Base-by-base conservation (phyloP, 1,140 invertebrate species). In the Diploscapter pachys region DNA sequence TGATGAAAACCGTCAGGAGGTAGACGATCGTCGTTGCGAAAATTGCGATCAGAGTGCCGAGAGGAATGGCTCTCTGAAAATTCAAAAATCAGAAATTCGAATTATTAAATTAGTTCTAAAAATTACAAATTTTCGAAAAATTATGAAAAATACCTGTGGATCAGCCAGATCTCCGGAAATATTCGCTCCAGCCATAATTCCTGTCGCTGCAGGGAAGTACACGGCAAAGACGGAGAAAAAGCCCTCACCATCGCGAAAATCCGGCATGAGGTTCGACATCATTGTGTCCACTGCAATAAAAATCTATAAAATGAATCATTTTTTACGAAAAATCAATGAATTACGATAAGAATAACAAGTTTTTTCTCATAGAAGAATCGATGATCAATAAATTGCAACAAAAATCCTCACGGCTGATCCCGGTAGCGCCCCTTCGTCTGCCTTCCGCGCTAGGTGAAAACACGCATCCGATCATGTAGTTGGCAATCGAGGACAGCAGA, bases 131-230 rank as follows among this genome's bases (percentile, higher is more conserved):
- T 31, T 31, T 31, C 31, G 31, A 31, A 31, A 31, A 31, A 31
- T n/a, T 59, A 31, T 1, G 2, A 59, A 31, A 49, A 87, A 83
- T 71, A 80, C 84, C 66, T 87, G 86, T 49, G 88, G 82, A 79
- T 89, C 92, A 88, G 94, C 95, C 0, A 97, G 87, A 88, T 98
- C 95, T 13, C 95, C 95, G 63, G 93, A 96, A 82, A 98, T 97
- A 85, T 98, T 91, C 6, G 93, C 93, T 51, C 93, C 93, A 11
- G 93, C 93, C 80, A 94, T 87, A 85, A 97, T 96, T 48, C 95
- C 95, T 51, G 95, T 98, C 8, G 94, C 94, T 0, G 95, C 94
- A 9, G 95, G 95, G 85, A 98, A 98, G 87, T 97, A 98, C 69
- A 98, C 93, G 6, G 94, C 90, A 87, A 97, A 95, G 0, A 97